Evolutionary conservation across 2,797 vertebrate genomes (phyloP).

Genomic region (Sebastes vulpes): DNA sequence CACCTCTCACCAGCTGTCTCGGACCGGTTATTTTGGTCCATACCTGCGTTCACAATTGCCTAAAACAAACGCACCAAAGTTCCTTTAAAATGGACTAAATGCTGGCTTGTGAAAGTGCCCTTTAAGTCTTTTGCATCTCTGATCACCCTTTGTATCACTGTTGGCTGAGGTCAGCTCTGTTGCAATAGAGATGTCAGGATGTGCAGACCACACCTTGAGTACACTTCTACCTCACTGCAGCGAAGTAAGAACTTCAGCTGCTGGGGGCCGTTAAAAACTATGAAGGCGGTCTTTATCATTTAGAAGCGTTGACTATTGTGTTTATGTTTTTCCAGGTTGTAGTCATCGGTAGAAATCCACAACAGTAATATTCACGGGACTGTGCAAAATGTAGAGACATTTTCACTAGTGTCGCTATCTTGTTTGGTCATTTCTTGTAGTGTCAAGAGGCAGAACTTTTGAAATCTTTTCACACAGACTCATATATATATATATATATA

Average conservation of each 20-base stretch:
- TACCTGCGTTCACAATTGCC: too few relatives aligned
- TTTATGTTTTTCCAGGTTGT: not conserved
- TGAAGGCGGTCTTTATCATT: not conserved
- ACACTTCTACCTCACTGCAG: not conserved
- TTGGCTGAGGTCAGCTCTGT: not conserved
- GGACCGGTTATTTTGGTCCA: too few relatives aligned
- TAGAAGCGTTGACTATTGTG: not conserved
- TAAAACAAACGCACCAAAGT: too few relatives aligned
- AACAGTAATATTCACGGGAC: not conserved
- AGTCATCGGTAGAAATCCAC: not conserved
- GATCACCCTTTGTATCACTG: not conserved
- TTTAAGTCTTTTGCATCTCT: not conserved
- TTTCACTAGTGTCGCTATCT: not conserved
- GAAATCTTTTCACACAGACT: too few relatives aligned
- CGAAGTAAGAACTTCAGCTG: too few relatives aligned
- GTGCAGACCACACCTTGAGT: not conserved
- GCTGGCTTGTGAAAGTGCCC: too few relatives aligned
- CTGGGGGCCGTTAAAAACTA: too few relatives aligned
- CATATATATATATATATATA: too few relatives aligned
- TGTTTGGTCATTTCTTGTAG: too few relatives aligned
- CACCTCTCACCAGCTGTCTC: too few relatives aligned
- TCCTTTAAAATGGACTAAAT: too few relatives aligned
- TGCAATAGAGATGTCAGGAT: not conserved
- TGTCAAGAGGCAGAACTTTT: too few relatives aligned
- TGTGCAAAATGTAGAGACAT: not conserved